Evolutionary conservation across 2,797 vertebrate species (phyloP).

Genomic region (Anableps anableps): DNA sequence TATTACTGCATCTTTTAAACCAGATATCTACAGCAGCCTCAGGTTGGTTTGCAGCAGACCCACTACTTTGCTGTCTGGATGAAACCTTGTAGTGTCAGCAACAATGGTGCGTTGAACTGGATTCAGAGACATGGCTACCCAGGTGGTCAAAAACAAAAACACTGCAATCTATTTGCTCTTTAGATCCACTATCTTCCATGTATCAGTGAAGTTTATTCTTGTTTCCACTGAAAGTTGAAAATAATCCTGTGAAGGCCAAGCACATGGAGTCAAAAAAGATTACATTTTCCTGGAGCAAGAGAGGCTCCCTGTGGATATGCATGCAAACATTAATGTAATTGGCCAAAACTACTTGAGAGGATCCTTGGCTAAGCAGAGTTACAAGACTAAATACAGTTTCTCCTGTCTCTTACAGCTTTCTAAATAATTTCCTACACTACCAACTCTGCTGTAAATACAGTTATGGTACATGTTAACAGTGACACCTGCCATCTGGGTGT

Average conservation of each 20-base stretch:
- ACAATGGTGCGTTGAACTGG: not conserved
- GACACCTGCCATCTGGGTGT: not conserved
- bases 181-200: not conserved
- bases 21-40: too few relatives aligned
- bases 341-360: not conserved
- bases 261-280: not conserved
- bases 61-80: too few relatives aligned
- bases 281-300: not conserved
- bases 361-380: not conserved
- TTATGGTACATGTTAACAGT: not conserved
- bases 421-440: not conserved
- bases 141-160: not conserved
- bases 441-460: not conserved
- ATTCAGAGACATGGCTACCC: not conserved
- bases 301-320: not conserved
- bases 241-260: not conserved
- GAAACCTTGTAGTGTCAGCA: not conserved
- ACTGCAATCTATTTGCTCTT: not conserved
- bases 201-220: not conserved
- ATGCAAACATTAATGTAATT: not conserved
- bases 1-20: too few relatives aligned
- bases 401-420: not conserved
- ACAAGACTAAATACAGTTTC: not conserved
- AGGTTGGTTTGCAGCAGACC: too few relatives aligned
- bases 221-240: not conserved